A percentile compares a stretch with the other conserved stretches of the same genome.
These are phyloP conservation scores for Pyrochroa serraticornis DNA, from an alignment of 2,888 invertebrate genomes.

Conservation along the genomic window DNA sequence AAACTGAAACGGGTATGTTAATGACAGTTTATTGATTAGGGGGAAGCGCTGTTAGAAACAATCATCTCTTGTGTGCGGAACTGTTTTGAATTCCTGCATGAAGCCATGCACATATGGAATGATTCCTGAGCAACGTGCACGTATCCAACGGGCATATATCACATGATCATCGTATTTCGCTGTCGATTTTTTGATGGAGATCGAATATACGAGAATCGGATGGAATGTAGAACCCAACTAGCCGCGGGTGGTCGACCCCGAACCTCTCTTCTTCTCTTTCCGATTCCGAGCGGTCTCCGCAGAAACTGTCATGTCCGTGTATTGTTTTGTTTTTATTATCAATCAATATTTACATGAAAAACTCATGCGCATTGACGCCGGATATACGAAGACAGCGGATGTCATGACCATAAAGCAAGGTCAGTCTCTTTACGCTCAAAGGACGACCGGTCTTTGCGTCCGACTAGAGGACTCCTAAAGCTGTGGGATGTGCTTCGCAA, in stretches of 20 bases:
- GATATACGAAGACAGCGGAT: not conserved
- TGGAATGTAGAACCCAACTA: constrained; percentile 43
- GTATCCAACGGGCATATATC: constrained; percentile 37
- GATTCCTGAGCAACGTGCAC: constrained; percentile 26
- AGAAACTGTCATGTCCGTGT: constrained; percentile 15
- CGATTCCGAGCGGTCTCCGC: constrained; percentile 7
- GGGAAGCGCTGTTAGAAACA: constrained; percentile 25
- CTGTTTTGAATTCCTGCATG: constrained; percentile 38
- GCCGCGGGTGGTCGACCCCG: constrained; percentile 42
- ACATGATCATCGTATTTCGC: constrained; percentile 31
- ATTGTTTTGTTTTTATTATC: constrained; percentile 12
- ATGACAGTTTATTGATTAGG: constrained; percentile 25
- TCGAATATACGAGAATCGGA: constrained; percentile 43
- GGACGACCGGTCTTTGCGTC: not conserved
- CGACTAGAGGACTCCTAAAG: too few relatives aligned
- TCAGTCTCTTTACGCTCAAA: not conserved
- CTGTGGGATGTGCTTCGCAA: too few relatives aligned
- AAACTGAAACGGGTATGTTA: constrained; percentile 24
- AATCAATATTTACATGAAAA: constrained; percentile 15
- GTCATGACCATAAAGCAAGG: not conserved
- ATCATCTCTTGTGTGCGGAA: constrained; percentile 25
- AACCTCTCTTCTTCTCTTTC: constrained; percentile 22
- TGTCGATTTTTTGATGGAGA: constrained; percentile 40
- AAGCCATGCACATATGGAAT: constrained; percentile 35
- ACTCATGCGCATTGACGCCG: constrained; percentile 8